phyloP scores from a whole-genome alignment of 2,113 vertebrate species.

The Mesitornis unicolor region DNA sequence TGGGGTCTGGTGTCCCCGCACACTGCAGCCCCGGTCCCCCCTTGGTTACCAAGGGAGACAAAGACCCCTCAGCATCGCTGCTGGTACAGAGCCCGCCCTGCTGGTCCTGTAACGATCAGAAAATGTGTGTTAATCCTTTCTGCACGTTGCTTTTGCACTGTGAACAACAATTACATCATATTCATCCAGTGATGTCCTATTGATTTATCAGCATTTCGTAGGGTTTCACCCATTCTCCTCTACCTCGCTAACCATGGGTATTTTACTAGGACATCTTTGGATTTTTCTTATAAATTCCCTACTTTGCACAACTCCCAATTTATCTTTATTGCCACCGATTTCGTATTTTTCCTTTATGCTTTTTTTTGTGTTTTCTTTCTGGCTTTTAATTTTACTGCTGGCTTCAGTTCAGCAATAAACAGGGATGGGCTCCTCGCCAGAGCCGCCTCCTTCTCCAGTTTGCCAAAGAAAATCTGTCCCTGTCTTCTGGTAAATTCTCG shows the following conservation, averaged over 20 bases:
- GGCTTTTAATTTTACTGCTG: constrained; percentile 19
- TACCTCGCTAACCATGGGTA: neutral
- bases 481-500: neutral
- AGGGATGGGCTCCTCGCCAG: neutral
- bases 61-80: too few species aligned
- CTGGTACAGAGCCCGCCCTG: too few species aligned
- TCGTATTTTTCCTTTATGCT: neutral
- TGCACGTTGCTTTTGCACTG: neutral
- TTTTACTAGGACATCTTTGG: neutral
- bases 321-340: neutral
- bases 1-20: too few species aligned
- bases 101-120: neutral
- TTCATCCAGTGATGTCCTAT: neutral
- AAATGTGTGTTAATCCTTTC: neutral
- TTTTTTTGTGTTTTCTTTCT: constrained; percentile 8
- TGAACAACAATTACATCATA: neutral
- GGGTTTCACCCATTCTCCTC: neutral
- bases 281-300: neutral
- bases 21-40: too few species aligned
- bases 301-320: neutral
- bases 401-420: neutral
- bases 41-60: too few species aligned
- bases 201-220: neutral
- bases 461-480: neutral
- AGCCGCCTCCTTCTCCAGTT: neutral